Conservation (phyloP, 2,113 vertebrate genomes). For the Muscicapa adusta region DNA sequence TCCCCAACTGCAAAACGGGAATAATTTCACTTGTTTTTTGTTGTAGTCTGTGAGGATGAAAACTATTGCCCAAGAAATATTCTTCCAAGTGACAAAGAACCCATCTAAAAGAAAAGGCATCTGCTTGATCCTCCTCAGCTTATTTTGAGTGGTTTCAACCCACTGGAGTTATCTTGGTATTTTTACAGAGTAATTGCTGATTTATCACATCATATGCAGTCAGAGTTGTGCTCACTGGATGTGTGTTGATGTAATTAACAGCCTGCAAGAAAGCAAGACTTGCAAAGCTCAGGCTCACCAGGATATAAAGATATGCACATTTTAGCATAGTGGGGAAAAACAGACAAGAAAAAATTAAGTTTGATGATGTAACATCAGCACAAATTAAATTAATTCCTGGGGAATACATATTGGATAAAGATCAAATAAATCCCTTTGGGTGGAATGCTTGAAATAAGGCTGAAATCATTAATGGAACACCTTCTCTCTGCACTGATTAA, state of each 20-base stretch:
- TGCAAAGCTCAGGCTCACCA: background rate
- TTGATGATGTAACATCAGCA: background rate
- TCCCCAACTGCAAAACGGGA: background rate
- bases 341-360: background rate
- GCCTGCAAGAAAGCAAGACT: background rate
- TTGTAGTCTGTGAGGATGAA: background rate
- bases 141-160: background rate
- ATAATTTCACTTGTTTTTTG: background rate
- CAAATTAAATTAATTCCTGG: conserved; percentile 35
- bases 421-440: conserved; percentile 36
- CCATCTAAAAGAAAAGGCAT: background rate
- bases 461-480: background rate
- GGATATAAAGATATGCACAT: background rate
- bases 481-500: conserved; percentile 1
- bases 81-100: background rate
- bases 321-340: conserved; percentile 4
- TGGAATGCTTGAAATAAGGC: background rate
- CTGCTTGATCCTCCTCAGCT: background rate
- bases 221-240: background rate
- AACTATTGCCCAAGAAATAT: background rate
- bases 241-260: background rate
- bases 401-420: conserved; percentile 41
- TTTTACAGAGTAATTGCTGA: background rate
- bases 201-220: background rate
- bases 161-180: background rate